These are phyloP conservation scores for Meleagris gallopavo DNA, from an alignment of 2,113 vertebrate species.

Conservation along the genomic window DNA sequence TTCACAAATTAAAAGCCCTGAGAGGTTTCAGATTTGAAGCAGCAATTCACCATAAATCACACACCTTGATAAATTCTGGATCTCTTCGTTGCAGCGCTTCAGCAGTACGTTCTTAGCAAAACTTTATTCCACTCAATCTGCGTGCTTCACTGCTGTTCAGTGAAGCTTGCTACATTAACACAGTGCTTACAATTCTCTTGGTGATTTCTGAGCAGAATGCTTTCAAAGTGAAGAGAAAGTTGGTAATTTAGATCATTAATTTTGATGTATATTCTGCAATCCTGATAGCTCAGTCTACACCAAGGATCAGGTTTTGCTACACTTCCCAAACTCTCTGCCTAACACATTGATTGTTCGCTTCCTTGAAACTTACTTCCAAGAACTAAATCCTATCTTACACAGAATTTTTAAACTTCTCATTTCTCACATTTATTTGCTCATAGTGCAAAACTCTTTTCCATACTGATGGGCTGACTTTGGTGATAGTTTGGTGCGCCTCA, in stretches of 20 bases:
- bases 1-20: background rate
- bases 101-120: background rate
- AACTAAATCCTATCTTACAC: background rate
- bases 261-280: background rate
- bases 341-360: background rate
- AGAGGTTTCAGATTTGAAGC: background rate
- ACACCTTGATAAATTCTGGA: background rate
- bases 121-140: background rate
- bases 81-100: background rate
- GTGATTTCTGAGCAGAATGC: background rate
- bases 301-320: background rate
- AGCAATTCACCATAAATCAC: background rate
- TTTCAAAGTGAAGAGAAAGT: background rate
- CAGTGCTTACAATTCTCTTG: background rate
- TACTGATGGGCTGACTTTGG: background rate
- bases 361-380: background rate
- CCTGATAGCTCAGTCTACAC: background rate
- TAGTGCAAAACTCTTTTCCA: background rate
- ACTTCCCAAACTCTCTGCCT: background rate
- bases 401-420: background rate
- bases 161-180: background rate
- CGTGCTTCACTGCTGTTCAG: background rate
- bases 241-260: background rate
- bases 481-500: background rate
- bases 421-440: background rate